Percentiles rank a stretch among this genome's conserved stretches.
Evolutionary conservation across 2,797 vertebrate species (phyloP).

Genomic region (Diplodus sargus): DNA sequence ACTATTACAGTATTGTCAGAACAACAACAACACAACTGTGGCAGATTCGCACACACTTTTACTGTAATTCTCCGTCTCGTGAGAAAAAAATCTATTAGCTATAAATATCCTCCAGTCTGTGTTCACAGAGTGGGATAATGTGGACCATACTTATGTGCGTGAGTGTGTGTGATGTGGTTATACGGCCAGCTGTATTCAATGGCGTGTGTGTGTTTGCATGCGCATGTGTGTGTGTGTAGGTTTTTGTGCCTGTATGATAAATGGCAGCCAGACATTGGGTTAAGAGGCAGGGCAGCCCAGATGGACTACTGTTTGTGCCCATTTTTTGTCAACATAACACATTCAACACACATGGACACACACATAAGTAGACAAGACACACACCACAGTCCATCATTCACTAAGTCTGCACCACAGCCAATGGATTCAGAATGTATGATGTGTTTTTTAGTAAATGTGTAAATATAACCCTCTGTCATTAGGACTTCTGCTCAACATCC

Average conservation of each 20-base stretch:
- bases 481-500: conserved; percentile 20
- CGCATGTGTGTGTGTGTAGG: conserved; percentile 58
- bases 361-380: conserved; percentile 17
- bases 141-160: conserved; percentile 75
- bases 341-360: conserved; percentile 25
- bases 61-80: conserved; percentile 70
- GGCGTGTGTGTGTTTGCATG: conserved; percentile 38
- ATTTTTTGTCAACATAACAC: conserved; percentile 56
- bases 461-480: conserved; percentile 42
- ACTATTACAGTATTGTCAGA: conserved; percentile 27
- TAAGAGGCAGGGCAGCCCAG: conserved; percentile 73
- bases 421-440: conserved; percentile 3
- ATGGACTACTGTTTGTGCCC: conserved; percentile 73
- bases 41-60: conserved; percentile 55
- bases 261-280: conserved; percentile 75
- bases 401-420: conserved; percentile 3
- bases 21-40: conserved; percentile 38
- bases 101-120: conserved; percentile 72
- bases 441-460: conserved; percentile 19
- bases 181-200: conserved; percentile 70
- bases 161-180: conserved; percentile 79
- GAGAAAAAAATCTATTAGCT: conserved; percentile 68
- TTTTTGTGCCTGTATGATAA: conserved; percentile 72
- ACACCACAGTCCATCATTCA: conserved; percentile 16
- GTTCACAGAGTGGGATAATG: conserved; percentile 76